Percentiles rank a stretch among this genome's conserved stretches.
Conservation (phyloP, 2,888 invertebrate species). For the Omphaloscelis lunosa region DNA sequence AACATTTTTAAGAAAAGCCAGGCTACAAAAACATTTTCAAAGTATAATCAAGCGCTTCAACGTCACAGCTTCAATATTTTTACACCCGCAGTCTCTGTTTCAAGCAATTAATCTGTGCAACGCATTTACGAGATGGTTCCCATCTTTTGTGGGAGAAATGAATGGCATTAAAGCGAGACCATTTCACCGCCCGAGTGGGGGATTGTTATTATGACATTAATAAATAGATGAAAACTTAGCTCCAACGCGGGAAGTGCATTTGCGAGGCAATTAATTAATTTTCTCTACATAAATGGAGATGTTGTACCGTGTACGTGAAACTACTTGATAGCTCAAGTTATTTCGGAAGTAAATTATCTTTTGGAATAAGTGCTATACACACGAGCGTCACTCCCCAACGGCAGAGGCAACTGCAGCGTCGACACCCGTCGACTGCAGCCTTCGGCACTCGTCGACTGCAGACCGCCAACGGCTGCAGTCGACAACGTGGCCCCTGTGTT, state of each 20-base stretch:
- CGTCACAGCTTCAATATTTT: constrained; percentile 16
- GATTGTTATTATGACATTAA: constrained; percentile 66
- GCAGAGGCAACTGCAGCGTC: too few species aligned
- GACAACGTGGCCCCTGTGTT: too few species aligned
- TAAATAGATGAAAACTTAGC: constrained; percentile 59
- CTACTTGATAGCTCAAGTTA: constrained; percentile 17
- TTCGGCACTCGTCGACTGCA: too few species aligned
- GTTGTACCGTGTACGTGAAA: constrained; percentile 6
- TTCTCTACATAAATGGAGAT: constrained; percentile 35
- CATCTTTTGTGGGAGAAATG: constrained; percentile 49
- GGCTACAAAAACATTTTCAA: not conserved
- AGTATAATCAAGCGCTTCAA: constrained; percentile 15
- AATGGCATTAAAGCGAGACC: constrained; percentile 46
- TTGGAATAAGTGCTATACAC: not conserved
- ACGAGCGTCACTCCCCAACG: too few species aligned
- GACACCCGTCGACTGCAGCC: too few species aligned
- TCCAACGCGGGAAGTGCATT: constrained; percentile 53
- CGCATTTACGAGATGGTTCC: constrained; percentile 40
- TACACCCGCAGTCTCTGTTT: constrained; percentile 7
- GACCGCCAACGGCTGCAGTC: too few species aligned
- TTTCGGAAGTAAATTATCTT: constrained; percentile 14
- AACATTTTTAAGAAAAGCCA: not conserved
- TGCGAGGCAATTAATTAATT: constrained; percentile 53
- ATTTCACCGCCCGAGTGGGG: constrained; percentile 39
- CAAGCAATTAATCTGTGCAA: constrained; percentile 48